These are phyloP conservation scores for Orius laevigatus DNA, from an alignment of 1,140 invertebrate genomes.

Conservation along the genomic window DNA sequence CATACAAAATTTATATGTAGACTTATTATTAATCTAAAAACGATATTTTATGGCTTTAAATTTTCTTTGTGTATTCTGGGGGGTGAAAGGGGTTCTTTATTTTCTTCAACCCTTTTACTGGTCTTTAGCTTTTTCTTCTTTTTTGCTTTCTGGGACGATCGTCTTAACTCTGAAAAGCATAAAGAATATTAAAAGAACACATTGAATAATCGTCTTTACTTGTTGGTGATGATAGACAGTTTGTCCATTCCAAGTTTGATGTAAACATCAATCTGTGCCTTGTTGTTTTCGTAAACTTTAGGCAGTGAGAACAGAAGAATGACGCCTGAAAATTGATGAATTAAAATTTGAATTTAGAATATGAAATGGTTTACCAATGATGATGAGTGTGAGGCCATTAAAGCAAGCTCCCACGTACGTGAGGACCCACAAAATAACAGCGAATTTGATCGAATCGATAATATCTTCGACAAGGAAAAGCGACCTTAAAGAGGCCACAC, in stretches of 20 bases:
- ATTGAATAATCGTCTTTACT: conserved; percentile 43
- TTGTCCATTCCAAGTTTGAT: conserved; percentile 73
- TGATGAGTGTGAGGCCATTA: conserved; percentile 93
- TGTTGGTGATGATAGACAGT: conserved; percentile 72
- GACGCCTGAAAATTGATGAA: conserved; percentile 64
- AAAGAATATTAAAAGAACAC: conserved; percentile 10
- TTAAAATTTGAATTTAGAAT: no score
- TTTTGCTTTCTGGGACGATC: conserved; percentile 79
- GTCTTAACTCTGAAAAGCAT: conserved; percentile 60
- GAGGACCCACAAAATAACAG: conserved; percentile 77
- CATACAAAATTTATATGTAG: no score
- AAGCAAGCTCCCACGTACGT: conserved; percentile 96
- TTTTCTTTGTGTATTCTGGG: not conserved
- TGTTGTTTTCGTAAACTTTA: conserved; percentile 95
- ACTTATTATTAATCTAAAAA: no score
- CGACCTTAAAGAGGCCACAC: conserved; percentile 63
- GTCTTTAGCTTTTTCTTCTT: conserved; percentile 60
- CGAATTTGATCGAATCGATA: conserved; percentile 90
- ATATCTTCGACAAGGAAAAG: conserved; percentile 92
- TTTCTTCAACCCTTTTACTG: conserved; percentile 41
- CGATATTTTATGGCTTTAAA: not conserved
- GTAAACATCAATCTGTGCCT: conserved; percentile 89
- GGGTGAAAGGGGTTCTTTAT: not conserved
- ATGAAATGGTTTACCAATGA: conserved; percentile 70
- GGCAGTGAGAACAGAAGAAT: conserved; percentile 88